Evolutionary conservation across 2,888 invertebrate species (phyloP).

Genomic region (Tortrix viridana): DNA sequence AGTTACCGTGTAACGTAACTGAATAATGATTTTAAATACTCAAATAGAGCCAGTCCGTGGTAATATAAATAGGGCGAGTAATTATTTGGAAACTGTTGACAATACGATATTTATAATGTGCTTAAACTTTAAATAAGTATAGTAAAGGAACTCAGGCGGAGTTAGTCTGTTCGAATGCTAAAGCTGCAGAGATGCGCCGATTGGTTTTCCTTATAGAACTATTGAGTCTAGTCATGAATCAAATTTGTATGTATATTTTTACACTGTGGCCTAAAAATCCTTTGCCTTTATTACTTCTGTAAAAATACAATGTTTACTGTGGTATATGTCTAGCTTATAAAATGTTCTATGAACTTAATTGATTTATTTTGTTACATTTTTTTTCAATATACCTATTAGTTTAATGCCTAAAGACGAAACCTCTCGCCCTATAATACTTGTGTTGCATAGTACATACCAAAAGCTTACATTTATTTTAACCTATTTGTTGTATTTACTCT

Average conservation of each 20-base stretch:
- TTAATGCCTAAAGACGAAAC: slow-evolving; percentile 49
- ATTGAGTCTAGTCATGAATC: slow-evolving; percentile 67
- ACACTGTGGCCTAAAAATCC: slow-evolving; percentile 48
- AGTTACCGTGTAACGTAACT: slow-evolving; percentile 62
- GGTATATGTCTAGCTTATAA: slow-evolving; percentile 20
- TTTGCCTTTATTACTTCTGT: slow-evolving; percentile 44
- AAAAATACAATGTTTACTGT: slow-evolving; percentile 39
- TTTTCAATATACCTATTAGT: slow-evolving; percentile 17
- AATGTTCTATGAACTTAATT: not conserved
- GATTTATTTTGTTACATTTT: not conserved
- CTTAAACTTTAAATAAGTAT: slow-evolving; percentile 67
- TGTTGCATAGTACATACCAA: slow-evolving; percentile 60
- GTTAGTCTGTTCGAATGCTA: slow-evolving; percentile 47
- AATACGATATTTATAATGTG: slow-evolving; percentile 70
- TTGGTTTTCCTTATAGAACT: slow-evolving; percentile 19
- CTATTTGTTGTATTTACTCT: slow-evolving; percentile 78
- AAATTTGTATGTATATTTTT: slow-evolving; percentile 58
- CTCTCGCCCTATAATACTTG: slow-evolving; percentile 78
- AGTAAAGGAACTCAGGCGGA: slow-evolving; percentile 51
- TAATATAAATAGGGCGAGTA: slow-evolving; percentile 78
- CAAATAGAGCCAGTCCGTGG: slow-evolving; percentile 57
- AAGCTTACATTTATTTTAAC: slow-evolving; percentile 61
- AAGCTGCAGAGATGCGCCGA: slow-evolving; percentile 1
- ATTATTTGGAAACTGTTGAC: slow-evolving; percentile 74
- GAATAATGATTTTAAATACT: slow-evolving; percentile 64